A percentile compares a stretch with the other conserved stretches of the same genome.
phyloP scores from a whole-genome alignment of 2,797 vertebrate genomes.

The Podarcis lilfordi region DNA sequence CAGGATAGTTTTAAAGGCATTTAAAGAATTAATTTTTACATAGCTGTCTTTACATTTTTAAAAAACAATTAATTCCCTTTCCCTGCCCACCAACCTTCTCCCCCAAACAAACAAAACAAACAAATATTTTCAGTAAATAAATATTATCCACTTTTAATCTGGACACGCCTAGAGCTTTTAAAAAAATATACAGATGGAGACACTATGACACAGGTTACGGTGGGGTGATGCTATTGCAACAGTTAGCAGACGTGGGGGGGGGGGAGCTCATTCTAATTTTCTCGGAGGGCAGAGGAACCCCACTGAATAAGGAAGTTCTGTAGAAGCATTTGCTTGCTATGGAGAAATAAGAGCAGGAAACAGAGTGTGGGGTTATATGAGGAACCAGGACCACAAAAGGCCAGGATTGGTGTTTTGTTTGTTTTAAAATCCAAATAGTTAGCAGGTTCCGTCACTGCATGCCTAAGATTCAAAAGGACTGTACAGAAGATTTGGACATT shows the following conservation, averaged over 20 bases:
- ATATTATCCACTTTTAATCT: conserved; percentile 69
- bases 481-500: neutral
- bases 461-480: neutral
- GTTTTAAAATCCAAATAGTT: neutral
- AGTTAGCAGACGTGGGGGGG: neutral
- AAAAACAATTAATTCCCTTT: conserved; percentile 3
- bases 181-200: conserved; percentile 59
- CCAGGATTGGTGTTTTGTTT: neutral
- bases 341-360: neutral
- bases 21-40: conserved; percentile 57
- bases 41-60: conserved; percentile 55
- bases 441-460: neutral
- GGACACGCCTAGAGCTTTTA: conserved; percentile 62
- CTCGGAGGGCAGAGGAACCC: neutral
- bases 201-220: conserved; percentile 60
- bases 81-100: conserved; percentile 60
- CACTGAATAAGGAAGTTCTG: conserved; percentile 42
- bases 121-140: conserved; percentile 72
- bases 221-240: no score
- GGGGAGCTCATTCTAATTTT: conserved; percentile 31
- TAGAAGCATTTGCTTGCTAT: conserved; percentile 1
- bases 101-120: conserved; percentile 62
- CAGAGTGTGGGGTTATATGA: fast-evolving
- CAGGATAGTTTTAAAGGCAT: conserved; percentile 28
- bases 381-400: neutral